phyloP scores from a whole-genome alignment of 1,140 invertebrate genomes.

The Meloidogyne exigua region DNA sequence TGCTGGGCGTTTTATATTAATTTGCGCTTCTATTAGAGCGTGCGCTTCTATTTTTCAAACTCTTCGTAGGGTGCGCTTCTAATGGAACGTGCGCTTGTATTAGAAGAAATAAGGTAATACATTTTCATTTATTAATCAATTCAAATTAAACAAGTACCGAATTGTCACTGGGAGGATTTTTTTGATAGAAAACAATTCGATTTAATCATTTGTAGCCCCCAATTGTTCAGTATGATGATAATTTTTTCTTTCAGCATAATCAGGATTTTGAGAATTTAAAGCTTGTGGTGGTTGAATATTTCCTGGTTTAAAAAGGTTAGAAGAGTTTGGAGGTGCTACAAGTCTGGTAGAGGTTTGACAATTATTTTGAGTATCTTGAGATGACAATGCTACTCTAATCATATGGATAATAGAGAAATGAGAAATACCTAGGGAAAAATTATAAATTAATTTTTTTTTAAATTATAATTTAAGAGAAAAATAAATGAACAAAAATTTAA shows the following conservation, averaged over 20 bases:
- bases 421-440: slow-evolving; percentile 41
- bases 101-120: too few relatives aligned
- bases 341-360: slow-evolving; percentile 76
- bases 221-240: slow-evolving; percentile 75
- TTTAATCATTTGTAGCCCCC: not conserved
- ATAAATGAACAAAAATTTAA: not conserved
- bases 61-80: too few relatives aligned
- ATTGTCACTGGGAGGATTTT: too few relatives aligned
- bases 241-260: slow-evolving; percentile 81
- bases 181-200: too few relatives aligned
- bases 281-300: slow-evolving; percentile 76
- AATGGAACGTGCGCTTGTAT: too few relatives aligned
- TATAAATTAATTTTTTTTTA: too few relatives aligned
- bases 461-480: too few relatives aligned
- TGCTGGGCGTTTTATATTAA: too few relatives aligned
- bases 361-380: slow-evolving; percentile 65
- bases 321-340: slow-evolving; percentile 69
- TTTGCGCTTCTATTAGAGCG: too few relatives aligned
- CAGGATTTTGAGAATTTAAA: slow-evolving; percentile 88
- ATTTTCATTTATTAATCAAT: too few relatives aligned
- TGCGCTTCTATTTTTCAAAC: too few relatives aligned
- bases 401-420: slow-evolving; percentile 69
- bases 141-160: too few relatives aligned
- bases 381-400: slow-evolving; percentile 65
- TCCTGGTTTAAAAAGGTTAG: slow-evolving; percentile 17